These are phyloP conservation scores for Nomada ruficornis DNA, from an alignment of 2,888 invertebrate genomes.

Conservation along the genomic window DNA sequence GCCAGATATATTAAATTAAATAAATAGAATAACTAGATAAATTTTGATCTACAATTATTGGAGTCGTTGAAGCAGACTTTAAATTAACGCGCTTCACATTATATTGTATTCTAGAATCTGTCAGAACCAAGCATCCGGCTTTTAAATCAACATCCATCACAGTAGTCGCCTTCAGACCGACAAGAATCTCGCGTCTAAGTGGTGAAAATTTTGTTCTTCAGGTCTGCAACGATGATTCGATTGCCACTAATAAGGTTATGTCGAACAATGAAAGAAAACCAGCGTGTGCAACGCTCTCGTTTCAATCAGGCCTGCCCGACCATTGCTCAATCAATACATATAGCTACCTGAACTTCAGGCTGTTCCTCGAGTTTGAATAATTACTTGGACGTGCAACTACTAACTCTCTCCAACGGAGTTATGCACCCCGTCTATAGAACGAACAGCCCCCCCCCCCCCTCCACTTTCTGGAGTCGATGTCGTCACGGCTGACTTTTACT, in stretches of 20 bases:
- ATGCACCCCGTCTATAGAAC: conserved; percentile 48
- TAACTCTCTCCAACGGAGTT: conserved; percentile 40
- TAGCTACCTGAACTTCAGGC: conserved; percentile 60
- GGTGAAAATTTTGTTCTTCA: conserved; percentile 18
- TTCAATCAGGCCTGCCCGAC: conserved; percentile 28
- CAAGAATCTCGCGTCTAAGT: conserved; percentile 24
- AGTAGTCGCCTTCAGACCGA: not conserved
- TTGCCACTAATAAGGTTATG: conserved; percentile 18
- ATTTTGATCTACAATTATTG: no score
- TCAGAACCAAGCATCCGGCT: no score
- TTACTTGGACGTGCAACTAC: conserved; percentile 58
- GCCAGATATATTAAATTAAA: no score
- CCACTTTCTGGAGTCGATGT: not conserved
- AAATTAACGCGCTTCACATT: no score
- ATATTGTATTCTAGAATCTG: no score
- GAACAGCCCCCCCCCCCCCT: not conserved
- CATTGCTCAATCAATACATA: conserved; percentile 57
- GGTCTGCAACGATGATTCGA: conserved; percentile 33
- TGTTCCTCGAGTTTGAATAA: conserved; percentile 66
- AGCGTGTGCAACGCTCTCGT: conserved; percentile 35
- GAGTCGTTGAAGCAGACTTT: no score
- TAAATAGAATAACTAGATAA: no score
- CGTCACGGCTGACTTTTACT: conserved; percentile 38
- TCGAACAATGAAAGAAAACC: conserved; percentile 41
- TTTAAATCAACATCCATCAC: not conserved